Percentiles rank a stretch among this genome's conserved stretches.
These are phyloP conservation scores for Hemibagrus wyckioides DNA, from an alignment of 2,113 vertebrate species.

Conservation along the genomic window DNA sequence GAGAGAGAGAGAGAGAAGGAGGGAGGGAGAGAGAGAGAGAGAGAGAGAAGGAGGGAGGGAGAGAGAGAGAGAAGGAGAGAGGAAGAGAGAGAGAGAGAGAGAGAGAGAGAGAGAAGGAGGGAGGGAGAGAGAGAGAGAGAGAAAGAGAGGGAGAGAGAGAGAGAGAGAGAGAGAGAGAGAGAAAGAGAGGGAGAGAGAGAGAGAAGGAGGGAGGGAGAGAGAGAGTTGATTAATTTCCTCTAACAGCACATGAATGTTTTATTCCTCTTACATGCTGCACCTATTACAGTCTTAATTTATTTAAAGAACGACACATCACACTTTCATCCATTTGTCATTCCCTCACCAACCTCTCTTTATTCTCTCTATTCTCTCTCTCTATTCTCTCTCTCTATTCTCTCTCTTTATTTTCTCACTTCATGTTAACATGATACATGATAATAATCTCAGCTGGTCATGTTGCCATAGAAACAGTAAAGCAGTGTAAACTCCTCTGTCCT, in stretches of 20 bases:
- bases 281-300: too few relatives aligned
- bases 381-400: too few relatives aligned
- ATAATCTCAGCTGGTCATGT: not conserved
- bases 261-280: too few relatives aligned
- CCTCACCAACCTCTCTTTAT: too few relatives aligned
- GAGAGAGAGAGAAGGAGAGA: conserved; percentile 64
- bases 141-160: too few relatives aligned
- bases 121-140: conserved; percentile 54
- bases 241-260: too few relatives aligned
- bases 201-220: too few relatives aligned
- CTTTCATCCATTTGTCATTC: not conserved
- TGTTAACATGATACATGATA: not conserved
- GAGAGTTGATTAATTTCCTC: too few relatives aligned
- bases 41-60: conserved; percentile 75
- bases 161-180: too few relatives aligned
- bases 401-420: not conserved
- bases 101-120: conserved; percentile 77
- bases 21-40: not conserved
- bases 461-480: not conserved
- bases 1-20: not conserved
- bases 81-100: conserved; percentile 63
- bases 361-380: too few relatives aligned
- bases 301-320: not conserved
- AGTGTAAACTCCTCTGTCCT: not conserved
- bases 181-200: too few relatives aligned